Percentiles rank a stretch among this genome's conserved stretches.
Conservation (phyloP, 1,140 invertebrate genomes). For the Bombyx mandarina region DNA sequence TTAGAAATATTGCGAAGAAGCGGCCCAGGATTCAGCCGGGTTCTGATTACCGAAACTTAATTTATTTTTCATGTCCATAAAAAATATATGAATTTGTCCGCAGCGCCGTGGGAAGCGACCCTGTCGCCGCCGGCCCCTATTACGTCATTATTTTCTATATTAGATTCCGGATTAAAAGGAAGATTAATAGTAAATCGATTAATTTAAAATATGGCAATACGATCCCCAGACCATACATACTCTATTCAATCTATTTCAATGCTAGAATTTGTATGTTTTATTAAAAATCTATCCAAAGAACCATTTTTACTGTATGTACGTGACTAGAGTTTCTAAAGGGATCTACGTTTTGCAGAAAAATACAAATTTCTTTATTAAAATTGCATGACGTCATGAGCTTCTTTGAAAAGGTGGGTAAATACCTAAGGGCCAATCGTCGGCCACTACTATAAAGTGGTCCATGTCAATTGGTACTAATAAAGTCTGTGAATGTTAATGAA, state of each 20-base stretch:
- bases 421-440: constrained; percentile 10
- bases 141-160: constrained; percentile 69
- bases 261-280: no score
- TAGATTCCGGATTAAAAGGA: constrained; percentile 63
- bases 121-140: constrained; percentile 66
- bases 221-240: no score
- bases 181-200: constrained; percentile 65
- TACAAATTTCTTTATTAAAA: no score
- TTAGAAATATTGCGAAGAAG: constrained; percentile 68
- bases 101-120: constrained; percentile 62
- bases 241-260: no score
- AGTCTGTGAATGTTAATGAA: constrained; percentile 67
- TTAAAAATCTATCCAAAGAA: no score
- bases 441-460: not conserved
- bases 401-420: not conserved
- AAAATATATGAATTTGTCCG: constrained; percentile 51
- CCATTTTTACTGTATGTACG: no score
- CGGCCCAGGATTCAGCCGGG: constrained; percentile 51
- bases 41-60: constrained; percentile 69
- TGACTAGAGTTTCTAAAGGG: no score
- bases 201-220: no score
- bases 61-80: constrained; percentile 61
- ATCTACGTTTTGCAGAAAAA: no score
- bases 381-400: no score
- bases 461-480: constrained; percentile 42